Evolutionary conservation across 2,797 vertebrate genomes (phyloP).

Genomic region (Parambassis ranga): DNA sequence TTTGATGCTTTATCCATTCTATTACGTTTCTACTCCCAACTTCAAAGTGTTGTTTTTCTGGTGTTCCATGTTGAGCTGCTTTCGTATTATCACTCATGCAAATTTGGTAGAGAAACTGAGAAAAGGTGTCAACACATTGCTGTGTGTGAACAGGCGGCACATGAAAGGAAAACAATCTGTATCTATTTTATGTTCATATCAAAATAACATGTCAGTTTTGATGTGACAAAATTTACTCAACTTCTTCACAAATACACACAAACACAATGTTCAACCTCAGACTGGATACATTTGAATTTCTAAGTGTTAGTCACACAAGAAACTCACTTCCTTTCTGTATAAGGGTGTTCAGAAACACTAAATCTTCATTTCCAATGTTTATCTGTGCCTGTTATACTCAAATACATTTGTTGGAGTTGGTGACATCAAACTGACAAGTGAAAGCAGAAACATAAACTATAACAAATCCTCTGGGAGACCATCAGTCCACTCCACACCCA

Average conservation of each 20-base stretch:
- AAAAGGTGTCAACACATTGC: slow-evolving; percentile 29
- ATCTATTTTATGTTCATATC: slow-evolving; percentile 51
- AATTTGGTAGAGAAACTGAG: slow-evolving; percentile 17
- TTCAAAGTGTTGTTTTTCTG: not conserved
- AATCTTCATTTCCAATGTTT: not conserved
- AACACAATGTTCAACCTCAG: slow-evolving; percentile 3
- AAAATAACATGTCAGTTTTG: slow-evolving; percentile 29
- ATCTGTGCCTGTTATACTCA: not conserved
- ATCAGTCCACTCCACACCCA: not conserved
- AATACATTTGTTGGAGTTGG: not conserved
- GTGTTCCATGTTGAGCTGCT: slow-evolving; percentile 3
- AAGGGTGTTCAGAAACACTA: not conserved
- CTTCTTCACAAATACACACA: not conserved
- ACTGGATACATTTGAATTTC: too few species aligned
- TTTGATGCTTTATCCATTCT: not conserved
- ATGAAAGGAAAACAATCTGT: slow-evolving; percentile 38
- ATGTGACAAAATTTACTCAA: slow-evolving; percentile 25
- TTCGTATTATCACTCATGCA: slow-evolving; percentile 8
- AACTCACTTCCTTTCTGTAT: not conserved
- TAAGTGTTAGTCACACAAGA: slow-evolving; percentile 30
- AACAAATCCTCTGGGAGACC: not conserved
- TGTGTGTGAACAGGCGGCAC: slow-evolving; percentile 14
- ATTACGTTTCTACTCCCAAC: too few species aligned
- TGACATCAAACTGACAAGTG: slow-evolving; percentile 8
- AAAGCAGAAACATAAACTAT: not conserved